phyloP scores from a whole-genome alignment of 2,113 vertebrate species.

The Brachyhypopomus gauderio region DNA sequence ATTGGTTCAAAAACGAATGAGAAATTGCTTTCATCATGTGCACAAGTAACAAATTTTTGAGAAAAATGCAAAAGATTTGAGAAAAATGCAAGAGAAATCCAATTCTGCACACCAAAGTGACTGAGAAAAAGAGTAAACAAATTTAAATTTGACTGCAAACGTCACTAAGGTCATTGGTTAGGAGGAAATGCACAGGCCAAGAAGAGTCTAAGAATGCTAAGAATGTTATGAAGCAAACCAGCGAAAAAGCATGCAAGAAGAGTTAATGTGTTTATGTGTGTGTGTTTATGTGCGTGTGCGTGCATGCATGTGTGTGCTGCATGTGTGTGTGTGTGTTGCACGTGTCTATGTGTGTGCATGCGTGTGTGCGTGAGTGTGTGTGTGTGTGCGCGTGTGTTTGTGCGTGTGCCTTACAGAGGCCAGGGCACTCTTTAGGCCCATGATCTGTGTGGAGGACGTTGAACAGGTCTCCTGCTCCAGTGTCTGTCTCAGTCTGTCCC shows the following conservation, averaged over 20 bases:
- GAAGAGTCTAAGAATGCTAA: background rate
- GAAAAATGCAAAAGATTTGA: no score
- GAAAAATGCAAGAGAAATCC: no score
- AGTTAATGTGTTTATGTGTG: background rate
- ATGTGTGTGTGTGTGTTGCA: no score
- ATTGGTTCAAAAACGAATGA: no score
- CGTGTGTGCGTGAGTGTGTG: conserved; percentile 10
- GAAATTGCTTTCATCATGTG: no score
- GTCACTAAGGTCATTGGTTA: background rate
- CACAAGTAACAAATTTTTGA: no score
- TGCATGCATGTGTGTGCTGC: no score
- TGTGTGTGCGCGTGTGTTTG: conserved; percentile 20
- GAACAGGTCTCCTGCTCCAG: conserved; percentile 81
- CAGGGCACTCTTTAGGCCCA: conserved; percentile 89
- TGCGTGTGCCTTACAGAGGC: conserved; percentile 78
- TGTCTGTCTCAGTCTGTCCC: conserved; percentile 86
- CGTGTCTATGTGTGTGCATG: background rate
- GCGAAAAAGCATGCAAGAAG: conserved; percentile 14
- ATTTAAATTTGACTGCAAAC: background rate
- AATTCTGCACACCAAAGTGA: no score
- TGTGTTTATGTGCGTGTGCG: no score
- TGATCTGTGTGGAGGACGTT: conserved; percentile 84
- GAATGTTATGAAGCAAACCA: conserved; percentile 35
- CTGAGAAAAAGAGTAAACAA: background rate
- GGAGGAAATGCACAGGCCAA: conserved; percentile 1